These are phyloP conservation scores for Picus viridis DNA, from an alignment of 2,797 vertebrate genomes.

Conservation along the genomic window DNA sequence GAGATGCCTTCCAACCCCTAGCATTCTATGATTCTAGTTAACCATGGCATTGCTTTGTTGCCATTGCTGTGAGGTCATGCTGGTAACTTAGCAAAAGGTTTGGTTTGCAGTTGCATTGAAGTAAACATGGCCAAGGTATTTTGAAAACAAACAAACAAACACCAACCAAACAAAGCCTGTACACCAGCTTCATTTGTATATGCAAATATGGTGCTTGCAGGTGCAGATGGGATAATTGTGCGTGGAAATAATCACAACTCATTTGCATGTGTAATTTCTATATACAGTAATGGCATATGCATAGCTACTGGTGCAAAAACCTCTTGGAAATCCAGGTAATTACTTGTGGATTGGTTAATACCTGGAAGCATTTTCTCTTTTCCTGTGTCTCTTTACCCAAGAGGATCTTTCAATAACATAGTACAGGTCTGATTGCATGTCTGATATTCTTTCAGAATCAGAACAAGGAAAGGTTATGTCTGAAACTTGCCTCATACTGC, in stretches of 20 bases:
- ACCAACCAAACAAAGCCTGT: background rate
- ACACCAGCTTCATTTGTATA: background rate
- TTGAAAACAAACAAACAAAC: background rate
- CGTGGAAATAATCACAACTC: constrained; percentile 3
- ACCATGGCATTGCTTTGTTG: background rate
- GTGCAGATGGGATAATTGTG: constrained; percentile 14
- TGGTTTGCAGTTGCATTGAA: background rate
- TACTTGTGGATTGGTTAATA: background rate
- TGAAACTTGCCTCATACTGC: background rate
- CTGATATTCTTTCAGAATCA: background rate
- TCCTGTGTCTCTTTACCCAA: background rate
- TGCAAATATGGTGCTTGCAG: constrained; percentile 34
- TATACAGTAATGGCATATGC: background rate
- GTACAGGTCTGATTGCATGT: accelerated
- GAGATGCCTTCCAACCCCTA: no score
- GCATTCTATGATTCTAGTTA: no score
- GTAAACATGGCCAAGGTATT: background rate
- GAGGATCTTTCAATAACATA: background rate
- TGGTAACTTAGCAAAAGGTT: background rate
- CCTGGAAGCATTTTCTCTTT: background rate
- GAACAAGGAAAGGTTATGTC: background rate
- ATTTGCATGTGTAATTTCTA: constrained; percentile 46
- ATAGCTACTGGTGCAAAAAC: background rate
- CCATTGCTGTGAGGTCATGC: background rate
- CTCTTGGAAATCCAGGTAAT: background rate